Evolutionary conservation across 2,888 invertebrate genomes (phyloP), one percentile per base, ranked within the genome.

Genomic region (Drosophila pullipes): DNA sequence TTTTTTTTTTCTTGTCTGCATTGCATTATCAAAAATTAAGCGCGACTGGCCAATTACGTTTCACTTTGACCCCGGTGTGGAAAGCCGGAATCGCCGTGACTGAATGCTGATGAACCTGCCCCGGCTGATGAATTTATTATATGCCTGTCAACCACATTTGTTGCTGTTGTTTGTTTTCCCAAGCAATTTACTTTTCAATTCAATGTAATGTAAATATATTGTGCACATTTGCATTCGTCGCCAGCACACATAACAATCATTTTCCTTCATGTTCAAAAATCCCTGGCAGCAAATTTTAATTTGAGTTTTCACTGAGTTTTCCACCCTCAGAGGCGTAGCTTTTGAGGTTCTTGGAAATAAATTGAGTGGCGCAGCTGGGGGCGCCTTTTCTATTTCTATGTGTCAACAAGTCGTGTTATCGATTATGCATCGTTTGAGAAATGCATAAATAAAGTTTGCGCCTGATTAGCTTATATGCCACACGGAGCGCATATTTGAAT

Each of bases 21-120:
- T 63, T 58, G 76, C 58, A 75, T 81, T 85, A 89, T 88, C 81
- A 81, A 87, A 82, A 87, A 85, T 85, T 85, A 80, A 84, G 79
- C 85, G 80, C 87, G 74, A 77, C 75, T 77, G 89, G 90, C 89
- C 91, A 89, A 90, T 91, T 91, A 87, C 83, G 82, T 90, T 87
- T 91, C 79, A 80, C 91, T 87, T 76, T 91, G 91, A 88, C 87
- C 87, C 70, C 81, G 69, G 71, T 66, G 68, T 75, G 79, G 88
- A 88, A 85, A 82, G 90, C 79, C 70, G 69, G 63, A 73, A 69
- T 41, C 25, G 37, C 57, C 89, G 90, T 85, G 86, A 84, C 82
- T 79, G 58, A 54, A 63, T 47, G 55, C 47, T 57, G 67, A 66
- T 63, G 69, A 68, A 71, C 69, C 77, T 73, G 41, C n/a, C 61